Percentiles rank a stretch among this genome's conserved stretches.
Conservation (phyloP, 2,113 vertebrate species). For the Talpa occidentalis region DNA sequence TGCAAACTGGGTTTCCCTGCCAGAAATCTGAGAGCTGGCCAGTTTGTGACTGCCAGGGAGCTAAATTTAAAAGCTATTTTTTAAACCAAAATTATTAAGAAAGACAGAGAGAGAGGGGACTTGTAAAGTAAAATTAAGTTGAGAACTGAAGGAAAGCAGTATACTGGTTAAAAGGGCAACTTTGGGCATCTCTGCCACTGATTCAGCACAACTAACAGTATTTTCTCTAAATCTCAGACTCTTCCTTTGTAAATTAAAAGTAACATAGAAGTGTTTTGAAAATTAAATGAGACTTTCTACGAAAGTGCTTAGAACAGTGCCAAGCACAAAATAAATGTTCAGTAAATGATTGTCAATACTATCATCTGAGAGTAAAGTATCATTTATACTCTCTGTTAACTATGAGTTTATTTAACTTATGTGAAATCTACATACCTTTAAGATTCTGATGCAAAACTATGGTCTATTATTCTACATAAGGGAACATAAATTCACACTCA, state of each 20-base stretch:
- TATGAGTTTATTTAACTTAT: neutral
- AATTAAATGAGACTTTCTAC: conserved; percentile 27
- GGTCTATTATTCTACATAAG: neutral
- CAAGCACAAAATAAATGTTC: conserved; percentile 19
- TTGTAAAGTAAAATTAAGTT: neutral
- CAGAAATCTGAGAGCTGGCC: conserved; percentile 45
- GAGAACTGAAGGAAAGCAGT: neutral
- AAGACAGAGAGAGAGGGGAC: neutral
- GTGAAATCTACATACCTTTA: neutral
- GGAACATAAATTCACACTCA: neutral
- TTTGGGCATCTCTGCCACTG: neutral
- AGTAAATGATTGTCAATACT: neutral
- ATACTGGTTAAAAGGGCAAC: neutral
- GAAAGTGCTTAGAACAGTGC: neutral
- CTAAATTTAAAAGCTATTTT: conserved; percentile 65
- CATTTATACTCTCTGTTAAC: neutral
- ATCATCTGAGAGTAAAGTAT: neutral
- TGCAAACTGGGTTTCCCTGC: conserved; percentile 7
- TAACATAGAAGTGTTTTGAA: neutral
- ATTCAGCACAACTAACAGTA: neutral
- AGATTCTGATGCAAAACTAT: neutral
- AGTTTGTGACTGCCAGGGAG: conserved; percentile 30
- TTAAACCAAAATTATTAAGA: conserved; percentile 49
- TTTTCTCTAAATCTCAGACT: neutral
- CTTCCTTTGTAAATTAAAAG: neutral